Base-by-base conservation (phyloP, 2,888 invertebrate species). In the Nomada ferruginata region DNA sequence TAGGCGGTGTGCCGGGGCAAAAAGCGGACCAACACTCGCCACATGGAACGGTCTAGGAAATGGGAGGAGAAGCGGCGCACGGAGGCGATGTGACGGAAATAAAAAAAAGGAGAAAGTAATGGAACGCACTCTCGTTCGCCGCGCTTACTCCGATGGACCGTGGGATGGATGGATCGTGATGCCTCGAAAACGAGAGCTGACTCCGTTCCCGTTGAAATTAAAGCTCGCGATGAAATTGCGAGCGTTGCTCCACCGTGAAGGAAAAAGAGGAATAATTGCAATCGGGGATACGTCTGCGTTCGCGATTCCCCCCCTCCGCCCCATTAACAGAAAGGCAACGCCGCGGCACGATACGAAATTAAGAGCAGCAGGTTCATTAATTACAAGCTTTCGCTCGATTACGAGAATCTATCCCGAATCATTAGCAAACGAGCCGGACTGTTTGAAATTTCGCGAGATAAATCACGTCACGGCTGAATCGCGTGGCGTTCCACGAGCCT, bases 21-120 rank as follows among this genome's bases (percentile, higher is more conserved):
- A 76, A 76, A 68, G 50, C 61, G 15, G 69, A 52, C 57, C 69
- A 9, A n/a, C 61, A 18, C 18, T 50, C 20, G 42, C 52, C 42
- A n/a, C 65, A 83, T 59, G 59, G 36, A 78, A 68, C 64, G 66
- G 55, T 20, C 42, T 60, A 64, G 71, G 60, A 69, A 78, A 47
- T n/a, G 74, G 79, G 74, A 72, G 65, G 60, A 79, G 86, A 61
- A 52, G 59, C 64, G 68, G 70, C 63, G 79, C 66, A 72, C 74
- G 77, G 74, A 79, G 57, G 47, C 76, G 76, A 76, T 76, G 71
- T 23, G 63, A 66, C 57, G 63, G 71, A 72, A 75, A 80, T 65
- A 73, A 81, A 74, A 60, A 68, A 79, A 69, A 72, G 76, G 86
- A 86, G 85, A 85, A 85, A 85, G 86, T 83, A 73, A 64, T 75